Conservation (phyloP, 2,113 vertebrate genomes). For the Corydoras maculifer region DNA sequence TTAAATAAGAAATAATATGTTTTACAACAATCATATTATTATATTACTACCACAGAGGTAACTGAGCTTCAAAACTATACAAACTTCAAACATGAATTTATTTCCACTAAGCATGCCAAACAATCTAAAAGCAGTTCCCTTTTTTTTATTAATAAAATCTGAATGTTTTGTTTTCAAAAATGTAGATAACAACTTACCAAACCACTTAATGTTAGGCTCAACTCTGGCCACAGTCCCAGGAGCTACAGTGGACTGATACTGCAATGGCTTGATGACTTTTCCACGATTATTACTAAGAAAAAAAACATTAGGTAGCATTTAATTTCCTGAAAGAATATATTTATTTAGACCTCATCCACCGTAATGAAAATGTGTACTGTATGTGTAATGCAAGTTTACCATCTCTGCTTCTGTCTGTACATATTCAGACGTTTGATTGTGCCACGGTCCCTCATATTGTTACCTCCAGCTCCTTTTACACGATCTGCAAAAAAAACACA, state of each 20-base stretch:
- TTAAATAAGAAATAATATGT: too few relatives aligned
- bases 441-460: conserved; percentile 87
- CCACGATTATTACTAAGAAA: conserved; percentile 75
- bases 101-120: too few relatives aligned
- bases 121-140: too few relatives aligned
- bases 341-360: background rate
- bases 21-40: too few relatives aligned
- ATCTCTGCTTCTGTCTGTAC: conserved; percentile 93
- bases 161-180: too few relatives aligned
- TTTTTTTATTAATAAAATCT: too few relatives aligned
- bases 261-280: conserved; percentile 83
- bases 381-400: conserved; percentile 61
- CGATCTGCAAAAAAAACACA: conserved; percentile 69
- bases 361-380: background rate
- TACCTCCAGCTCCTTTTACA: conserved; percentile 74
- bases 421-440: conserved; percentile 95
- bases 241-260: conserved; percentile 83
- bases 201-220: conserved; percentile 87
- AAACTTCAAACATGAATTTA: too few relatives aligned
- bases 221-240: conserved; percentile 89
- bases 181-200: background rate
- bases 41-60: too few relatives aligned
- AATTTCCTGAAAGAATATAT: too few relatives aligned
- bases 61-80: too few relatives aligned
- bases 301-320: background rate